Conservation (phyloP, 2,888 invertebrate genomes). For the Cheilosia variabilis region DNA sequence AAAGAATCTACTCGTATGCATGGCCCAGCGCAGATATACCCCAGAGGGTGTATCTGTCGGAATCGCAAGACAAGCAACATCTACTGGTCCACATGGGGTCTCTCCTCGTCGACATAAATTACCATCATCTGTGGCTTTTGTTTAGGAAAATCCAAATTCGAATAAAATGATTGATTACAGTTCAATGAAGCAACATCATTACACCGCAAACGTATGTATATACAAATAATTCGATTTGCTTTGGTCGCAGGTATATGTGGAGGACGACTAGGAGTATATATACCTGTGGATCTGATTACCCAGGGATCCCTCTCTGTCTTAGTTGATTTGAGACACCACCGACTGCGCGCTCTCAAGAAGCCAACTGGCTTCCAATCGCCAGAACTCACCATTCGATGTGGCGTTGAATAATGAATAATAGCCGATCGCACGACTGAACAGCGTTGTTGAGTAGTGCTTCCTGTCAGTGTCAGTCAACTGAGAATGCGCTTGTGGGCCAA, state of each 20-base stretch:
- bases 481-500: conserved; percentile 31
- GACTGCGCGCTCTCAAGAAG: conserved; percentile 47
- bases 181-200: conserved; percentile 67
- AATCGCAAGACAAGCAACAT: conserved; percentile 20
- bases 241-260: conserved; percentile 22
- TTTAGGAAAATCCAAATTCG: conserved; percentile 46
- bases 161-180: conserved; percentile 65
- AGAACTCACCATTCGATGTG: conserved; percentile 44
- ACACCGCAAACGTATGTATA: conserved; percentile 21
- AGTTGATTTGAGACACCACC: conserved; percentile 19
- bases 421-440: conserved; percentile 55
- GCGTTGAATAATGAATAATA: conserved; percentile 68
- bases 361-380: conserved; percentile 62
- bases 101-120: conserved; percentile 60
- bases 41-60: conserved; percentile 52
- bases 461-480: conserved; percentile 55
- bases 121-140: conserved; percentile 54
- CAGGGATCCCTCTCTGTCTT: conserved; percentile 1
- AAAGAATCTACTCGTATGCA: not conserved
- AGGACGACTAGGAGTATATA: conserved; percentile 1
- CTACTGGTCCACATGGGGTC: conserved; percentile 54
- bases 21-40: not conserved
- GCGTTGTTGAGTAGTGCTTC: conserved; percentile 56
- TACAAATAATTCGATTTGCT: conserved; percentile 66
- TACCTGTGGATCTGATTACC: not conserved